These are phyloP conservation scores for Tigriopus californicus DNA, from an alignment of 2,888 invertebrate species.

Conservation along the genomic window DNA sequence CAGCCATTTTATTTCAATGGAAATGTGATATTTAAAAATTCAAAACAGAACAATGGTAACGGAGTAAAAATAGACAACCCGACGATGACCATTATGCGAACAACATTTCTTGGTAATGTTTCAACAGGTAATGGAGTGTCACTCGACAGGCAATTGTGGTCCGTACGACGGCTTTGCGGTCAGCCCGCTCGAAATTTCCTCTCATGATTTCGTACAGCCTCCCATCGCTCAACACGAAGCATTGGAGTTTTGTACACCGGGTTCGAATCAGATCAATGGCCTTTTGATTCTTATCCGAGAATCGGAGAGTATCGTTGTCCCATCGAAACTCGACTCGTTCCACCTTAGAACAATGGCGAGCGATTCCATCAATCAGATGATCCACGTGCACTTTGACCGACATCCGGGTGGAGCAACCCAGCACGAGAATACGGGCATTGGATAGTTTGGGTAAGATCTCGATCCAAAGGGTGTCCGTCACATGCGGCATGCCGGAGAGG, in stretches of 20 bases:
- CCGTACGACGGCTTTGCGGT: constrained; percentile 66
- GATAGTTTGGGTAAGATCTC: constrained; percentile 73
- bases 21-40: too few species aligned
- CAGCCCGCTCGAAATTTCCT: constrained; percentile 6
- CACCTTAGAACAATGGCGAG: constrained; percentile 67
- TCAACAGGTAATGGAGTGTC: constrained; percentile 75
- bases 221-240: constrained; percentile 68
- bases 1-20: too few species aligned
- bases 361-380: constrained; percentile 91
- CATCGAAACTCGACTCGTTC: constrained; percentile 86
- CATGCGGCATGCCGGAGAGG: constrained; percentile 87
- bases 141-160: constrained; percentile 91
- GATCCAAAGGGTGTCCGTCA: constrained; percentile 96
- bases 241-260: constrained; percentile 75
- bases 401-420: constrained; percentile 75
- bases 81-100: constrained; percentile 50
- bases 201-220: constrained; percentile 10
- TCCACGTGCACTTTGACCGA: constrained; percentile 94
- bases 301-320: constrained; percentile 95
- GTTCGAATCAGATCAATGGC: constrained; percentile 93
- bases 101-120: constrained; percentile 81
- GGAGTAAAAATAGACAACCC: too few species aligned
- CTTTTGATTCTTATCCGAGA: constrained; percentile 98
- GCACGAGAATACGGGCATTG: constrained; percentile 36
- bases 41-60: too few species aligned